Conservation (phyloP, 2,888 invertebrate genomes). For the Gonocerus acuteangulatus region DNA sequence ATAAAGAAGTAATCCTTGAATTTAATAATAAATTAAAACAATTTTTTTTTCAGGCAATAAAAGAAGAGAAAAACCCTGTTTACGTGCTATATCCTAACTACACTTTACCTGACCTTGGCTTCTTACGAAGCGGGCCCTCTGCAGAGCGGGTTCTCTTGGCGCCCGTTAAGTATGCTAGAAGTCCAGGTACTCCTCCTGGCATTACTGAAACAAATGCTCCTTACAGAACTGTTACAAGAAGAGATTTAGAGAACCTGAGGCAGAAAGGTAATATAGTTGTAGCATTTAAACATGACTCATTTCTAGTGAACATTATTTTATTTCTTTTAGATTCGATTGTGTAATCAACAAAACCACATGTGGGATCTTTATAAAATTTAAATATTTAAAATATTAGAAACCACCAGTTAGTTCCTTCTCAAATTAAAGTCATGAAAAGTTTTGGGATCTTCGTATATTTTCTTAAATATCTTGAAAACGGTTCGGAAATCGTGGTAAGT, state of each 20-base stretch:
- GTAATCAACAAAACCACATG: too few species aligned
- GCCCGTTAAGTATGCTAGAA: constrained; percentile 54
- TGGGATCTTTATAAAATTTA: too few species aligned
- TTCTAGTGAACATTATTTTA: too few species aligned
- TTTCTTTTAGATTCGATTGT: too few species aligned
- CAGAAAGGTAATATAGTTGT: constrained; percentile 56
- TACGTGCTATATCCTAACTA: constrained; percentile 88
- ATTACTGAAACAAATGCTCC: constrained; percentile 56
- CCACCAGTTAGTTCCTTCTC: too few species aligned
- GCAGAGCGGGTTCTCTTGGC: constrained; percentile 60
- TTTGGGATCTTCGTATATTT: too few species aligned
- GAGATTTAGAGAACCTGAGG: constrained; percentile 71
- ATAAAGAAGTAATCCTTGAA: too few species aligned
- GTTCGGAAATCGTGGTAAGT: too few species aligned
- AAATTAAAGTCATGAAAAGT: too few species aligned
- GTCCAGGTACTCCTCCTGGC: constrained; percentile 57
- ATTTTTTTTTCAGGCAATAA: background rate
- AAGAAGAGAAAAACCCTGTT: constrained; percentile 53
- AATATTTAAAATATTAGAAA: too few species aligned
- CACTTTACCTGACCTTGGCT: constrained; percentile 79
- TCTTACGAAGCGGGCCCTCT: constrained; percentile 54
- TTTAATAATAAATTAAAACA: background rate
- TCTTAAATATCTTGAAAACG: too few species aligned
- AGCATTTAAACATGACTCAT: too few species aligned
- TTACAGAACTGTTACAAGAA: constrained; percentile 67